Evolutionary conservation across 2,797 vertebrate species (phyloP).

Genomic region (Acanthurus lineatus): DNA sequence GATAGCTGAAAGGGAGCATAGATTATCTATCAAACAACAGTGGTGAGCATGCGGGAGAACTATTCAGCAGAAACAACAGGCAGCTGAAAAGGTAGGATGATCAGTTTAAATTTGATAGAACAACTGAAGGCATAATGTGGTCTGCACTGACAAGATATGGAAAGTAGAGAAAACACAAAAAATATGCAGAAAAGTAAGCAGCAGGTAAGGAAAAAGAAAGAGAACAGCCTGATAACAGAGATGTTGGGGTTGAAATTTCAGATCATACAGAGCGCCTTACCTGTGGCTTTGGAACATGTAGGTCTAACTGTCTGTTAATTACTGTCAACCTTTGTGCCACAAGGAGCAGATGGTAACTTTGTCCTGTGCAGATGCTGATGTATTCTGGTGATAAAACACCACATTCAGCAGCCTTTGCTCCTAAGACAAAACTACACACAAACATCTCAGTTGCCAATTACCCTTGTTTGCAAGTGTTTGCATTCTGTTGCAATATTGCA

Average conservation of each 20-base stretch:
- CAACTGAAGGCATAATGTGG: neutral
- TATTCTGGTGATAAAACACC: neutral
- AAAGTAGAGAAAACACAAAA: neutral
- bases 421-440: neutral
- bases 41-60: neutral
- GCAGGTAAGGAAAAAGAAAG: slow-evolving; percentile 2
- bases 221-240: neutral
- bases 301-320: neutral
- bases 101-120: neutral
- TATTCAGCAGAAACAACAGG: neutral
- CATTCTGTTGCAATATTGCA: neutral
- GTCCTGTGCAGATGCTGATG: neutral
- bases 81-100: neutral
- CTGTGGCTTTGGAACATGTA: neutral
- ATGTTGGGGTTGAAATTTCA: neutral
- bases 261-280: neutral
- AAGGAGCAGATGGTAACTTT: neutral
- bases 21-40: neutral
- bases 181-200: slow-evolving; percentile 2
- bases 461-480: neutral
- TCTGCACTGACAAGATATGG: neutral
- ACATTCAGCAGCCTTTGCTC: neutral
- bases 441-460: neutral
- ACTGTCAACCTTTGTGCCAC: neutral
- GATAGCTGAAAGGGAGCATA: neutral